Conservation (phyloP, 2,888 invertebrate genomes). For the Macrophya alboannulata region DNA sequence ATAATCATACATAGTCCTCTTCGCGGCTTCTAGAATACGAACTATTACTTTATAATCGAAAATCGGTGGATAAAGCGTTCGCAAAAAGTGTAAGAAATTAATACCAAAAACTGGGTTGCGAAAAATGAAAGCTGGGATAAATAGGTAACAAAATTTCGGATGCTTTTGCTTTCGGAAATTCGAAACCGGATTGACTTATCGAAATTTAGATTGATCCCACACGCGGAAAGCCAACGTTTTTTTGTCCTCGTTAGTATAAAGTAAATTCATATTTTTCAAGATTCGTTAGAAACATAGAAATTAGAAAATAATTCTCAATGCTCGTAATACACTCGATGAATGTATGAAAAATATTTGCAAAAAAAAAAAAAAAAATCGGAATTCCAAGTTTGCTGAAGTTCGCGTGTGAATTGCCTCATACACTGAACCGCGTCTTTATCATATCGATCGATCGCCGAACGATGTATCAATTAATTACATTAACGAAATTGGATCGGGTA, state of each 20-base stretch:
- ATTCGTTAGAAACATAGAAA: neutral
- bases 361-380: no score
- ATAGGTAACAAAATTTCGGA: no score
- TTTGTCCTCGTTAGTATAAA: no score
- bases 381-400: no score
- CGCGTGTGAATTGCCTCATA: neutral
- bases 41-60: neutral
- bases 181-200: no score
- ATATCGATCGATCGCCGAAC: neutral
- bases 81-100: neutral
- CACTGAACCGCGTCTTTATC: neutral
- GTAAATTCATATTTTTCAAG: no score
- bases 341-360: neutral
- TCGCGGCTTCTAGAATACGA: neutral
- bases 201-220: no score
- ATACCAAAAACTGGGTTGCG: no score
- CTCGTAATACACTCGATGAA: neutral
- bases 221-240: no score
- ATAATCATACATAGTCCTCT: neutral
- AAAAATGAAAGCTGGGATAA: no score
- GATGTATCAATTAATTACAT: neutral
- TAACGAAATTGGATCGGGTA: neutral
- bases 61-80: neutral
- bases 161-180: no score
- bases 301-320: neutral